phyloP scores from a whole-genome alignment of 2,113 vertebrate genomes.

The Campylorhamphus procurvoides region DNA sequence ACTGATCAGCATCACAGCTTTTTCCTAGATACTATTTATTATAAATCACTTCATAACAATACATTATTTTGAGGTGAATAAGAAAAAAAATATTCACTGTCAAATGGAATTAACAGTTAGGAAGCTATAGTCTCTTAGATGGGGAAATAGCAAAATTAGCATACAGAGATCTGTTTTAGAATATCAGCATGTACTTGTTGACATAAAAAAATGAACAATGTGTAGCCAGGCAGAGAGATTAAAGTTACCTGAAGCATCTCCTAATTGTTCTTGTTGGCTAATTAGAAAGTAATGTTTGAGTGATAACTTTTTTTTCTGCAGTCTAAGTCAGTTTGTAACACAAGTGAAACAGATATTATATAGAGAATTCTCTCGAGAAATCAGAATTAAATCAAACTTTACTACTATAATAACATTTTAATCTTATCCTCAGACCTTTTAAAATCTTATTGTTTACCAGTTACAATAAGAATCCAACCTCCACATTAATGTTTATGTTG shows the following conservation, averaged over 20 bases:
- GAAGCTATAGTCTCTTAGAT: conserved; percentile 53
- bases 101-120: conserved; percentile 67
- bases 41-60: conserved; percentile 74
- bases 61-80: conserved; percentile 73
- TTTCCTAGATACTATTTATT: conserved; percentile 70
- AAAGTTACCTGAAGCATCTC: conserved; percentile 66
- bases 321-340: neutral
- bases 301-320: neutral
- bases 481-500: neutral
- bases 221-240: conserved; percentile 54
- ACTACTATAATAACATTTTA: neutral
- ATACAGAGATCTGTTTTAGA: conserved; percentile 63
- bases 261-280: conserved; percentile 67
- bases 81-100: conserved; percentile 71
- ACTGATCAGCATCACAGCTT: conserved; percentile 70
- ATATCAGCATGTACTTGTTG: conserved; percentile 49
- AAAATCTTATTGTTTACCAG: neutral
- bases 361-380: neutral
- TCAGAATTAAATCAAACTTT: conserved; percentile 8
- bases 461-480: neutral
- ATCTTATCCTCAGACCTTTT: conserved; percentile 2
- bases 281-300: conserved; percentile 58
- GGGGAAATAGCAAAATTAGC: conserved; percentile 62
- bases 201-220: conserved; percentile 56
- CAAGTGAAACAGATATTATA: conserved; percentile 5